Percentiles rank a stretch among this genome's conserved stretches.
Conservation (phyloP, 2,797 vertebrate species). For the Muscicapa striata region DNA sequence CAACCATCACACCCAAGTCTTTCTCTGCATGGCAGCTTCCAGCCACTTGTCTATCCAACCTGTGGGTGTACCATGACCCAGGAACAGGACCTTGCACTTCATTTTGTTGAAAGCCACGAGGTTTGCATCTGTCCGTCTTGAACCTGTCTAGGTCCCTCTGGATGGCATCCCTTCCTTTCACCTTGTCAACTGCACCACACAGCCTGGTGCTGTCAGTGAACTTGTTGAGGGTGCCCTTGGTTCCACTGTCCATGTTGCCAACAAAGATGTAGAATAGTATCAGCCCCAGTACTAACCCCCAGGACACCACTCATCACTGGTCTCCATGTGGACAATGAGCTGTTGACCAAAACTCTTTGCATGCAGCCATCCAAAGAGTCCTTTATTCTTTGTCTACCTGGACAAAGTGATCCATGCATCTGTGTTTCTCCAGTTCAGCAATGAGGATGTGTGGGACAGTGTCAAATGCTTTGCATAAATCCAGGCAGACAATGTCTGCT, state of each 20-base stretch:
- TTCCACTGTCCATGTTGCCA: no score
- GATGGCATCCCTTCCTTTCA: background rate
- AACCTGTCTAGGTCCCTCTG: background rate
- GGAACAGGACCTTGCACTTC: background rate
- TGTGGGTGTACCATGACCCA: background rate
- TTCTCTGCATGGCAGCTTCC: background rate
- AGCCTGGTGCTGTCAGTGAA: background rate
- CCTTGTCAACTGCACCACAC: background rate
- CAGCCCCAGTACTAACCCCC: no score
- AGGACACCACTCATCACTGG: no score
- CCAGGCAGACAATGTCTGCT: no score
- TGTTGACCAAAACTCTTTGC: background rate
- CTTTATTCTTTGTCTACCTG: background rate
- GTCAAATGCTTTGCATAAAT: background rate
- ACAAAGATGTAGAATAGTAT: background rate
- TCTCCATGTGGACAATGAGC: accelerated
- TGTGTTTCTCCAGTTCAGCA: background rate
- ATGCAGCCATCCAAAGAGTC: background rate
- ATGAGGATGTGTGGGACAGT: background rate
- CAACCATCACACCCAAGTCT: background rate
- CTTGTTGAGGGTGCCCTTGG: background rate
- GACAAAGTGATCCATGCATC: background rate
- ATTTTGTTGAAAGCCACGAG: background rate
- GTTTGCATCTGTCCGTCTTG: background rate
- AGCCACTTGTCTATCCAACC: background rate